A percentile compares a stretch with the other conserved stretches of the same genome.
Conservation (phyloP, 2,113 vertebrate species). For the Parus major region DNA sequence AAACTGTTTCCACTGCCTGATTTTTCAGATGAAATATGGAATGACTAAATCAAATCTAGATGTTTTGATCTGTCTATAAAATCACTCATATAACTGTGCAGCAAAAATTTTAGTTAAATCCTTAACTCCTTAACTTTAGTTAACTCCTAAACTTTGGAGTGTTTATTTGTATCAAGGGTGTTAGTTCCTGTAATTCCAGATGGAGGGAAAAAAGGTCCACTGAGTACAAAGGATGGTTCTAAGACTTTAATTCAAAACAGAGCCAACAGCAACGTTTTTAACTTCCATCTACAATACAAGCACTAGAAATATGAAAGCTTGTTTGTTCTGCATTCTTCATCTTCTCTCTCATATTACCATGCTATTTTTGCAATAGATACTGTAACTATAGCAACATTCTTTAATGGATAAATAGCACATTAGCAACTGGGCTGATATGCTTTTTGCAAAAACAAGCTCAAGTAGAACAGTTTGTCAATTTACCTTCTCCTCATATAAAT, state of each 20-base stretch:
- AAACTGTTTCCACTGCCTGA: not conserved
- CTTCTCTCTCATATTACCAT: constrained; percentile 2
- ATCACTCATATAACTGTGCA: not conserved
- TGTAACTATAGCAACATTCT: constrained; percentile 65
- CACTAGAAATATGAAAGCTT: constrained; percentile 26
- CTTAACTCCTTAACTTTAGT: not conserved
- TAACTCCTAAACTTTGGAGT: not conserved
- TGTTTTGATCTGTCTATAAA: not conserved
- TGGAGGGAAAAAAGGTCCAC: not conserved
- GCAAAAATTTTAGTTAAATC: not conserved
- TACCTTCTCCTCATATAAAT: not conserved
- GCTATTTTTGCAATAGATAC: constrained; percentile 55
- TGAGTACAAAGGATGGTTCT: not conserved
- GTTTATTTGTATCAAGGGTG: not conserved
- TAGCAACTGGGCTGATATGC: not conserved
- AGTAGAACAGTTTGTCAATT: constrained; percentile 2
- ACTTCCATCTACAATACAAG: not conserved
- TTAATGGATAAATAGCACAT: constrained; percentile 55
- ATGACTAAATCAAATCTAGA: not conserved
- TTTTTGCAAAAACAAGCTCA: constrained; percentile 36
- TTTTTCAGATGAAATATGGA: not conserved
- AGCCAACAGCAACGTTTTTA: not conserved
- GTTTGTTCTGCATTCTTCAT: constrained; percentile 39
- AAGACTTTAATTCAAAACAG: constrained; percentile 7
- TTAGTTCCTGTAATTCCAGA: not conserved